Percentiles rank a stretch among this genome's conserved stretches.
phyloP scores from a whole-genome alignment of 2,888 invertebrate species.

The Drosophila atripex region DNA sequence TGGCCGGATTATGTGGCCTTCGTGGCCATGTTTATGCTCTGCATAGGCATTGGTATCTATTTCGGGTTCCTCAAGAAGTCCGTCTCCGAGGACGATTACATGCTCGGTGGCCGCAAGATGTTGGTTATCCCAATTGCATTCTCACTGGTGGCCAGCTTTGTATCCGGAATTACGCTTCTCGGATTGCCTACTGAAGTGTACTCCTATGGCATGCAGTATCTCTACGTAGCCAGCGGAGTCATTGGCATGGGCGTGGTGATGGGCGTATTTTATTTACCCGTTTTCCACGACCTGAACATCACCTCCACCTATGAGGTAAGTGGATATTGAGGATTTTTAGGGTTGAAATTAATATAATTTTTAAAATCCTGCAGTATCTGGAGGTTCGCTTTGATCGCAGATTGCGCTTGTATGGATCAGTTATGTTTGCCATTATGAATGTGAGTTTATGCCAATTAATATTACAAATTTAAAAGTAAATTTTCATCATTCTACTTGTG shows the following conservation, averaged over 20 bases:
- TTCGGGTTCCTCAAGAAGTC: slow-evolving; percentile 89
- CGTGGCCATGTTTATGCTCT: slow-evolving; percentile 88
- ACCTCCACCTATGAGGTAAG: slow-evolving; percentile 92
- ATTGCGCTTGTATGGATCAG: slow-evolving; percentile 89
- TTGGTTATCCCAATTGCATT: slow-evolving; percentile 90
- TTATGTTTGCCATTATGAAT: slow-evolving; percentile 89
- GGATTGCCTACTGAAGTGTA: slow-evolving; percentile 93
- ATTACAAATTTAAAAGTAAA: background rate
- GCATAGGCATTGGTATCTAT: slow-evolving; percentile 90
- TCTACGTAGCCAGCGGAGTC: slow-evolving; percentile 87
- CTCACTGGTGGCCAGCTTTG: slow-evolving; percentile 92
- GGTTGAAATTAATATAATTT: background rate
- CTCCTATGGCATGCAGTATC: slow-evolving; percentile 91
- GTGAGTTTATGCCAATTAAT: slow-evolving; percentile 85
- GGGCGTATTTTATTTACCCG: slow-evolving; percentile 89
- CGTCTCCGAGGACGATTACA: slow-evolving; percentile 88
- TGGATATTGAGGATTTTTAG: too few relatives aligned
- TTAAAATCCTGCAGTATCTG: slow-evolving; percentile 86
- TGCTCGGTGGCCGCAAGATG: slow-evolving; percentile 93
- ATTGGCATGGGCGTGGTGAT: slow-evolving; percentile 88
- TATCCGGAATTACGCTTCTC: slow-evolving; percentile 91
- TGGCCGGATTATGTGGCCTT: slow-evolving; percentile 83
- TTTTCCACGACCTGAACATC: slow-evolving; percentile 89
- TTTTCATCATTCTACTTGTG: too few relatives aligned
- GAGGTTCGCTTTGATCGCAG: slow-evolving; percentile 89